phyloP scores from a whole-genome alignment of 2,797 vertebrate genomes.

The Tachyglossus aculeatus region DNA sequence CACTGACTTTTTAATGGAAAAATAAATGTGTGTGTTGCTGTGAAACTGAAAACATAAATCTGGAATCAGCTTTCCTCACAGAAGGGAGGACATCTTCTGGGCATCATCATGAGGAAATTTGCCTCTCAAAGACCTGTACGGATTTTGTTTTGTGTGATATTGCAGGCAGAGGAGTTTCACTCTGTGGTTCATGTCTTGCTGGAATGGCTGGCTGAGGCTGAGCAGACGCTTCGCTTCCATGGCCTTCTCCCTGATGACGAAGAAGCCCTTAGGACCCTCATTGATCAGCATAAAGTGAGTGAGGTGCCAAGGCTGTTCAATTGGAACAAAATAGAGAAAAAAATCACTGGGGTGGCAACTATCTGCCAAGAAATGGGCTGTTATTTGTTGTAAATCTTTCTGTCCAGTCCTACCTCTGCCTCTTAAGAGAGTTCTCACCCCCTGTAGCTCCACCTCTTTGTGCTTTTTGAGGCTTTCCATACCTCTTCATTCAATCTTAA shows the following conservation, averaged over 20 bases:
- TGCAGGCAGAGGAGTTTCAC: conserved; percentile 96
- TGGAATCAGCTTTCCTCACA: neutral
- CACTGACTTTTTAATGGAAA: conserved; percentile 56
- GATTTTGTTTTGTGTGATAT: neutral
- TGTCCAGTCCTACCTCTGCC: neutral
- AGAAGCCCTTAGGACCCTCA: conserved; percentile 87
- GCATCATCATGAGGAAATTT: conserved; percentile 20
- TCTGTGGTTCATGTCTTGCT: conserved; percentile 93
- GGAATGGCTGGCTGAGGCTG: conserved; percentile 97
- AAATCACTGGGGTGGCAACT: neutral
- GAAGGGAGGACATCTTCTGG: neutral
- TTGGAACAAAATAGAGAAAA: neutral
- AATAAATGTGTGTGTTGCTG: conserved; percentile 35
- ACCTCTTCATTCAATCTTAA: neutral
- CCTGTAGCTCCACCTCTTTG: neutral
- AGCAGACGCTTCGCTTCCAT: conserved; percentile 95
- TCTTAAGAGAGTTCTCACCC: neutral
- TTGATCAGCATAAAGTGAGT: conserved; percentile 92
- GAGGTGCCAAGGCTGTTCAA: neutral
- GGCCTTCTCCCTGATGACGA: conserved; percentile 94
- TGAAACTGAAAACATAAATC: conserved; percentile 40
- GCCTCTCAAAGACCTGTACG: neutral
- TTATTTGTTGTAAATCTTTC: too few species aligned
- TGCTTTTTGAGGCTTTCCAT: neutral
- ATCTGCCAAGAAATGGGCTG: too few species aligned